Conservation (phyloP, 2,113 vertebrate genomes). For the Mustela nigripes region DNA sequence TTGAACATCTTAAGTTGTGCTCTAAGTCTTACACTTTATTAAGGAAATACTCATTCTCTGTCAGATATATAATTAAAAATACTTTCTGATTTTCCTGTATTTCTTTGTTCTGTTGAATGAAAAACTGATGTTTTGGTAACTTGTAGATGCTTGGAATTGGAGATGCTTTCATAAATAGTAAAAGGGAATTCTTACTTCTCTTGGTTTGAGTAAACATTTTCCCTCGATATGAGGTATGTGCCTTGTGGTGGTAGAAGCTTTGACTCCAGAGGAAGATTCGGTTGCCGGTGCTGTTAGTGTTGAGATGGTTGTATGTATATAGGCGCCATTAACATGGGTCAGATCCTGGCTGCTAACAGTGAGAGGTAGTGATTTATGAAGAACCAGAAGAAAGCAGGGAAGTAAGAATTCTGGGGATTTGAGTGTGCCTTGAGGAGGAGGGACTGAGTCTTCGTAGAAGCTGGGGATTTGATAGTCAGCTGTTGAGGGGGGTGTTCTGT, state of each 20-base stretch:
- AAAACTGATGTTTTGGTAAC: not conserved
- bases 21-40: not conserved
- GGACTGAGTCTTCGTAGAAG: not conserved
- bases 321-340: not conserved
- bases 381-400: not conserved
- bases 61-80: slow-evolving; percentile 28
- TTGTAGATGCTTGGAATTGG: not conserved
- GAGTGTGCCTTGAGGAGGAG: not conserved
- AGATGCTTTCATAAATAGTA: not conserved
- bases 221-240: not conserved
- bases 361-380: not conserved
- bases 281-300: not conserved
- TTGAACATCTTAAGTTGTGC: not conserved
- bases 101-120: slow-evolving; percentile 5
- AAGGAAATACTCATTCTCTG: not conserved
- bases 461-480: not conserved
- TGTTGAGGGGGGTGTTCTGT: not conserved
- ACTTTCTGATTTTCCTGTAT: slow-evolving; percentile 40
- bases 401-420: not conserved
- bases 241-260: not conserved
- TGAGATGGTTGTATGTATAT: not conserved
- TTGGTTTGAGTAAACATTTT: not conserved
- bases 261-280: not conserved
- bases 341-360: not conserved
- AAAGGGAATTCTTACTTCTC: not conserved